phyloP scores from a whole-genome alignment of 1,140 invertebrate species.

The Argopecten irradians region DNA sequence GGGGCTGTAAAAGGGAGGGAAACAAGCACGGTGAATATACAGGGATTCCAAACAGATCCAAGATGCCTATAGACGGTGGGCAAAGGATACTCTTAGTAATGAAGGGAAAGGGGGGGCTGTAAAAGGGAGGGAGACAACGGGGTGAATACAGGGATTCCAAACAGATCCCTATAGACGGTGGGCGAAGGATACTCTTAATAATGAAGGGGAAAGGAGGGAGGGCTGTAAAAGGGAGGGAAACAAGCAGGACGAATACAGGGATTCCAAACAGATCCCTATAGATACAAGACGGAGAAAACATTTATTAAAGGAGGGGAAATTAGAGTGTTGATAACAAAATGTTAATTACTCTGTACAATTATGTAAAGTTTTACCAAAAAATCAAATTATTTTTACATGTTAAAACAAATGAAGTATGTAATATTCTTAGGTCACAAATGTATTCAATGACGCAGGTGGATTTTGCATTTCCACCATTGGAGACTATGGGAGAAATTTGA shows the following conservation, averaged over 20 bases:
- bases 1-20: conserved; percentile 55
- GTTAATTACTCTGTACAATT: too few relatives aligned
- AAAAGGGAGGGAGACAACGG: conserved; percentile 59
- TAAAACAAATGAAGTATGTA: too few relatives aligned
- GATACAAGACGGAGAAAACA: conserved; percentile 60
- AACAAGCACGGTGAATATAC: conserved; percentile 61
- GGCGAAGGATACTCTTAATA: conserved; percentile 22
- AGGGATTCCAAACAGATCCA: conserved; percentile 64
- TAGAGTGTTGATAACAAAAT: too few relatives aligned
- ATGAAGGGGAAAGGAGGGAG: too few relatives aligned
- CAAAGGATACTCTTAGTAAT: not conserved
- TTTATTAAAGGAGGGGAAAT: not conserved
- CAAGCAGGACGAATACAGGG: conserved; percentile 61
- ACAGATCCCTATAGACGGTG: conserved; percentile 69
- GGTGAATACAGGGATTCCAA: conserved; percentile 66
- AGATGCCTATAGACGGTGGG: conserved; percentile 71
- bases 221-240: conserved; percentile 57
- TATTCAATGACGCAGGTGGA: too few relatives aligned
- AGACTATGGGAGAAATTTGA: too few relatives aligned
- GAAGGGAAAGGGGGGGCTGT: too few relatives aligned
- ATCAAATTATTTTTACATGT: too few relatives aligned
- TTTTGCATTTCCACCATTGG: too few relatives aligned
- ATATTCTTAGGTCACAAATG: too few relatives aligned
- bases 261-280: conserved; percentile 65
- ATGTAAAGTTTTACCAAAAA: too few relatives aligned